These are phyloP conservation scores for Eupithecia inturbata DNA, from an alignment of 2,888 invertebrate genomes.

Conservation along the genomic window DNA sequence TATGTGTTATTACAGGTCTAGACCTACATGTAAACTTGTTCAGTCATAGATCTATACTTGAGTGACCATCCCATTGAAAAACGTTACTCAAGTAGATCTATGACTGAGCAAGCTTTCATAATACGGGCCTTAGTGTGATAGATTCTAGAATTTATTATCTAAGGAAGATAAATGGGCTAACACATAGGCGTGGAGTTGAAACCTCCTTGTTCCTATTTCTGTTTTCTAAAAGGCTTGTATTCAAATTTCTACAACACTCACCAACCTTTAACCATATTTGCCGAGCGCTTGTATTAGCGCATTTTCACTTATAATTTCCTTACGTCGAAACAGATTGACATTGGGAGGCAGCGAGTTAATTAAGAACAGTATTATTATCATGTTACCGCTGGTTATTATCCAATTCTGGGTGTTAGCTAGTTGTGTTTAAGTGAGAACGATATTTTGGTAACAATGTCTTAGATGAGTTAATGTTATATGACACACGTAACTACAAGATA, in stretches of 20 bases:
- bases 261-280: constrained; percentile 22
- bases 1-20: too few species aligned
- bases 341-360: constrained; percentile 20
- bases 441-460: background rate
- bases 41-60: too few species aligned
- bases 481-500: too few species aligned
- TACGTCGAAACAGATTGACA: constrained; percentile 23
- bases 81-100: too few species aligned
- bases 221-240: constrained; percentile 8
- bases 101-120: too few species aligned
- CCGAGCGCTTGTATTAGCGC: constrained; percentile 20
- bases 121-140: background rate
- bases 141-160: background rate
- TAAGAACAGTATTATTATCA: constrained; percentile 19
- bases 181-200: background rate
- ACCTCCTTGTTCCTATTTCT: background rate
- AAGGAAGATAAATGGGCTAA: background rate
- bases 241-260: constrained; percentile 17
- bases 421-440: background rate
- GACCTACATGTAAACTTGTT: too few species aligned
- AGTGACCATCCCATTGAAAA: too few species aligned
- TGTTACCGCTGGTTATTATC: constrained; percentile 13
- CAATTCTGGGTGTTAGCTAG: constrained; percentile 6
- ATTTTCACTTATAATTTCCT: constrained; percentile 27
- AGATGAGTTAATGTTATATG: background rate